Base-by-base conservation (phyloP, 2,888 invertebrate genomes). In the Timandra comae region DNA sequence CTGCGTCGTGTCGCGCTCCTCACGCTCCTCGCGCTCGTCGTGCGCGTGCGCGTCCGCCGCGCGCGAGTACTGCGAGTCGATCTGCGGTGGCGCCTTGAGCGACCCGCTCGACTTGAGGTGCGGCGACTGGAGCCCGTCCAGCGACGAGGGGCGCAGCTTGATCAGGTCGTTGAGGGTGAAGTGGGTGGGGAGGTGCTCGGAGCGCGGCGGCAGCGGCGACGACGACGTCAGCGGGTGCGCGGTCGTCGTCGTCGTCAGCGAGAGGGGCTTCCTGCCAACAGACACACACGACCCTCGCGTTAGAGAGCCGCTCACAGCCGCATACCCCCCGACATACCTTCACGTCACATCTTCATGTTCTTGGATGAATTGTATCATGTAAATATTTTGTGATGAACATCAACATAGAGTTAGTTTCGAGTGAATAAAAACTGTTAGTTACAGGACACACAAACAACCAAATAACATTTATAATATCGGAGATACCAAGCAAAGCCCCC, bases 401-500 rank as follows among this genome's bases (percentile, higher is more conserved):
- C n/a, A n/a, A n/a, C n/a, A n/a, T n/a, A n/a, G n/a, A n/a, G n/a
- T n/a, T n/a, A n/a, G n/a, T n/a, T n/a, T n/a, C n/a, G n/a, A n/a
- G n/a, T n/a, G n/a, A n/a, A n/a, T n/a, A n/a, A n/a, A n/a, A n/a
- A n/a, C n/a, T n/a, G n/a, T n/a, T n/a, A n/a, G n/a, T n/a, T n/a
- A n/a, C n/a, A n/a, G n/a, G n/a, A n/a, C n/a, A n/a, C n/a, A n/a
- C n/a, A n/a, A n/a, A n/a, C n/a, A n/a, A n/a, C n/a, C n/a, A n/a
- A n/a, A n/a, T n/a, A n/a, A n/a, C n/a, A n/a, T n/a, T n/a, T n/a
- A n/a, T n/a, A n/a, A n/a, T n/a, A n/a, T n/a, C n/a, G 11, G 86
- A 86, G 86, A 86, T 86, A 86, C 86, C 86, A 86, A 86, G 86
- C 86, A 85, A 86, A 86, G 86, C 86, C 86, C 82, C 85, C 79